These are phyloP conservation scores for Thymelicus sylvestris DNA, from an alignment of 2,888 invertebrate species.

Conservation along the genomic window DNA sequence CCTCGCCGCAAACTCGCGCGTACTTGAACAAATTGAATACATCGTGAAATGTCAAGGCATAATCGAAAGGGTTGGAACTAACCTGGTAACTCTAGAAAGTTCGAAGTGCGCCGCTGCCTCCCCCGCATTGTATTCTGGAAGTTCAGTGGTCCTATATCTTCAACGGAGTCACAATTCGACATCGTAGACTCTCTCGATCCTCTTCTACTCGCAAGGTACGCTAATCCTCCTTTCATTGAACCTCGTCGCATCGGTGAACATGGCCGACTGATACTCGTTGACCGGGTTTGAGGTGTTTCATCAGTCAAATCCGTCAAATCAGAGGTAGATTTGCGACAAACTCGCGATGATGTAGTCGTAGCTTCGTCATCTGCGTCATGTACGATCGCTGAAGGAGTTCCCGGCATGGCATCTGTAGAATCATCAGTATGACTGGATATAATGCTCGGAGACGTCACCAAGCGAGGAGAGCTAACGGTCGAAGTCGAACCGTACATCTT, in stretches of 20 bases:
- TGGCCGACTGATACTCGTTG: constrained; percentile 86
- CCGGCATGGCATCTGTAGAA: constrained; percentile 72
- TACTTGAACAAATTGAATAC: not conserved
- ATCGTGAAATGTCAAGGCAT: constrained; percentile 16
- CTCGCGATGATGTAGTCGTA: constrained; percentile 73
- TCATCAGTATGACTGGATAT: constrained; percentile 80
- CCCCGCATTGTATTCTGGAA: constrained; percentile 91
- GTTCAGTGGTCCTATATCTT: constrained; percentile 92
- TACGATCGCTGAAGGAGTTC: constrained; percentile 69
- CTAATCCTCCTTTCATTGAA: constrained; percentile 88
- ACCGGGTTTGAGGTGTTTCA: constrained; percentile 84
- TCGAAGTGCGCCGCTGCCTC: constrained; percentile 92
- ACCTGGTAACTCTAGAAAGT: constrained; percentile 95
- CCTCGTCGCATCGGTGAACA: constrained; percentile 89
- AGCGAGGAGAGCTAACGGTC: constrained; percentile 73
- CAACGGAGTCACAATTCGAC: constrained; percentile 87
- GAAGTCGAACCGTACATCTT: constrained; percentile 76
- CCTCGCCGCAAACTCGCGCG: not conserved
- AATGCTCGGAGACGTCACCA: constrained; percentile 77
- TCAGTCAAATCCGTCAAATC: constrained; percentile 88
- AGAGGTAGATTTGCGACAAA: constrained; percentile 90
- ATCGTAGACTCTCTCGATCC: constrained; percentile 92
- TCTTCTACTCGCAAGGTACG: constrained; percentile 93
- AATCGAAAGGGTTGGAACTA: constrained; percentile 49
- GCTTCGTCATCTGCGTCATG: constrained; percentile 78